Evolutionary conservation across 1,140 invertebrate genomes (phyloP).

Genomic region (Philopotamus ludificatus): DNA sequence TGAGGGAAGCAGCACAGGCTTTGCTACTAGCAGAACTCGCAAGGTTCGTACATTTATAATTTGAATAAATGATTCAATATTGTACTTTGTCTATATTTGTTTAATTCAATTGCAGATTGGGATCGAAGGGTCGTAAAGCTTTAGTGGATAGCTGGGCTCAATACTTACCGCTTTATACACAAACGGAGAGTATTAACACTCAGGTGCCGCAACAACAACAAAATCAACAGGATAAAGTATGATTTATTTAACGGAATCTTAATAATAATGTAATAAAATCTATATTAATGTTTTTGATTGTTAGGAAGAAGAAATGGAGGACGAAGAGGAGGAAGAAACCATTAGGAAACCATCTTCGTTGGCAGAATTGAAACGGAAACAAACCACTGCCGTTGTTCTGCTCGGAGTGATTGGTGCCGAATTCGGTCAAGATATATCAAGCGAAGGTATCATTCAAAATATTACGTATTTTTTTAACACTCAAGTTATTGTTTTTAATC

Average conservation of each 20-base stretch:
- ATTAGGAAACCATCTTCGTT: constrained; percentile 78
- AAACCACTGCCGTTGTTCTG: constrained; percentile 95
- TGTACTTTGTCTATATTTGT: background rate
- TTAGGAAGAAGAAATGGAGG: constrained; percentile 66
- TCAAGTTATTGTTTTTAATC: background rate
- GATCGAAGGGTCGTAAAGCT: constrained; percentile 86
- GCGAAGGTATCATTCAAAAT: constrained; percentile 54
- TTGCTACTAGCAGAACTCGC: constrained; percentile 90
- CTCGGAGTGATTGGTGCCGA: constrained; percentile 97
- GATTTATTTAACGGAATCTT: constrained; percentile 3
- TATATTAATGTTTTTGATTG: constrained; percentile 13
- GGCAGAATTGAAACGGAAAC: constrained; percentile 88
- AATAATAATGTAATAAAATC: constrained; percentile 5
- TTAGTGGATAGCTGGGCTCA: constrained; percentile 95
- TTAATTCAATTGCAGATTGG: constrained; percentile 61
- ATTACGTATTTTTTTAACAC: constrained; percentile 1
- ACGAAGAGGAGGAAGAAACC: constrained; percentile 79
- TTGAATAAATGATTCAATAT: background rate
- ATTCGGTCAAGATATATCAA: constrained; percentile 89
- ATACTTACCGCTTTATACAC: constrained; percentile 85
- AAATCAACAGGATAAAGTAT: constrained; percentile 33
- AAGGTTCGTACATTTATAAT: constrained; percentile 52
- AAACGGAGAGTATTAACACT: constrained; percentile 66
- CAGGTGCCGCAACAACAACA: constrained; percentile 56
- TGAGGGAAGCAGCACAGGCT: constrained; percentile 94